phyloP scores from a whole-genome alignment of 2,797 vertebrate genomes.

The Cheirogaleus major region DNA sequence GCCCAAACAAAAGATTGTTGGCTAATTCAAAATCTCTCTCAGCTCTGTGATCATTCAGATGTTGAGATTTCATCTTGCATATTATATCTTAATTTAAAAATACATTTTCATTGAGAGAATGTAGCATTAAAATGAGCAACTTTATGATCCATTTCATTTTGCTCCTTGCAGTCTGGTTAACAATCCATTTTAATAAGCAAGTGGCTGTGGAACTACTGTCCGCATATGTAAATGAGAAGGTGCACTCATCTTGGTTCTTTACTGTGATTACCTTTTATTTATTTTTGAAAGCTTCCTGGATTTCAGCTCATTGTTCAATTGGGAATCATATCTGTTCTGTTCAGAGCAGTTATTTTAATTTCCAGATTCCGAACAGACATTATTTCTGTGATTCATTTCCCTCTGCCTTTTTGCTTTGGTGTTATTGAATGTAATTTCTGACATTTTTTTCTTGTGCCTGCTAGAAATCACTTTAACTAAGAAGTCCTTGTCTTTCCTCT shows the following conservation, averaged over 20 bases:
- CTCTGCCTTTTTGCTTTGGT: conserved; percentile 58
- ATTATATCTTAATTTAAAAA: conserved; percentile 69
- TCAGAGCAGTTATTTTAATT: conserved; percentile 71
- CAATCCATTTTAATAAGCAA: conserved; percentile 69
- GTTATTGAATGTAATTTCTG: conserved; percentile 52
- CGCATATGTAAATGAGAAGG: conserved; percentile 42
- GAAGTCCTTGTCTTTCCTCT: conserved; percentile 12
- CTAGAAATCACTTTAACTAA: conserved; percentile 53
- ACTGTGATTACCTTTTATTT: conserved; percentile 61
- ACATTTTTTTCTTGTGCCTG: not conserved
- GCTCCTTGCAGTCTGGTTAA: conserved; percentile 60
- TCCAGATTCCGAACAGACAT: conserved; percentile 58
- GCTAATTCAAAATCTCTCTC: conserved; percentile 26
- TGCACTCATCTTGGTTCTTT: conserved; percentile 29
- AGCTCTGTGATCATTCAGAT: not conserved
- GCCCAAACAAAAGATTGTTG: not conserved
- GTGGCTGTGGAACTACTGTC: conserved; percentile 50
- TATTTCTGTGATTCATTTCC: conserved; percentile 72
- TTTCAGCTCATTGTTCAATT: conserved; percentile 54
- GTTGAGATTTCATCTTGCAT: conserved; percentile 45
- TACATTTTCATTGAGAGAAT: conserved; percentile 59
- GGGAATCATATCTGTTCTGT: conserved; percentile 47
- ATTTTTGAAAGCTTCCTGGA: conserved; percentile 70
- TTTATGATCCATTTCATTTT: conserved; percentile 67
- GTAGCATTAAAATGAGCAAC: conserved; percentile 56